phyloP scores from a whole-genome alignment of 2,113 vertebrate genomes.

The Sander lucioperca region DNA sequence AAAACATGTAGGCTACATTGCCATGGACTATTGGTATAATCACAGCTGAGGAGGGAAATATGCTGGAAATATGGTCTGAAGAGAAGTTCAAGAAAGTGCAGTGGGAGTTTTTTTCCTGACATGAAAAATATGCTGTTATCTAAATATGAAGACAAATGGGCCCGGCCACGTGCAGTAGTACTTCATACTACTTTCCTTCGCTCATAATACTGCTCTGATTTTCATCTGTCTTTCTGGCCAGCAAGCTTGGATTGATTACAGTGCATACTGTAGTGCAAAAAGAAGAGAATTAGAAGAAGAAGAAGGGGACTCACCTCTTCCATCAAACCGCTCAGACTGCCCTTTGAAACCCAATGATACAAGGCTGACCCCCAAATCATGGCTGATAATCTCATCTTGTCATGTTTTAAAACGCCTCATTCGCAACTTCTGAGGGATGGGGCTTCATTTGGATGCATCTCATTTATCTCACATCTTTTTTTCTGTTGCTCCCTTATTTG shows the following conservation, averaged over 20 bases:
- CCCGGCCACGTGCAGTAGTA: constrained; percentile 40
- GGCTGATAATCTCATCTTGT: constrained; percentile 75
- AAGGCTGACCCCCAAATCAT: constrained; percentile 53
- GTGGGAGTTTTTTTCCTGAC: constrained; percentile 34
- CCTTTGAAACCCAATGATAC: constrained; percentile 78
- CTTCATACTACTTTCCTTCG: constrained; percentile 33
- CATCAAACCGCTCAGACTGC: constrained; percentile 60
- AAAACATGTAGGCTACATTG: neutral
- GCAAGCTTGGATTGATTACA: constrained; percentile 59
- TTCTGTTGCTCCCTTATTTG: constrained; percentile 76
- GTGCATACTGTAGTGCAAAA: neutral
- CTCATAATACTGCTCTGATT: constrained; percentile 42
- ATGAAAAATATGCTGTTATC: constrained; percentile 64
- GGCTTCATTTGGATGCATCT: constrained; percentile 68
- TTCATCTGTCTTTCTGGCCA: constrained; percentile 53
- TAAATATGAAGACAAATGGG: constrained; percentile 63
- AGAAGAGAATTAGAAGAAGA: constrained; percentile 15
- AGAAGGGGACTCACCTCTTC: constrained; percentile 67
- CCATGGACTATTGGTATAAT: constrained; percentile 6
- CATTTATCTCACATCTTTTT: constrained; percentile 68
- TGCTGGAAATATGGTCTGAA: constrained; percentile 28
- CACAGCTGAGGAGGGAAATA: constrained; percentile 17
- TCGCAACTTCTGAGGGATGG: constrained; percentile 72
- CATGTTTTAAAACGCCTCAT: constrained; percentile 77
- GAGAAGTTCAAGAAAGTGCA: constrained; percentile 44